phyloP scores from a whole-genome alignment of 2,113 vertebrate genomes.

The Archilochus colubris region DNA sequence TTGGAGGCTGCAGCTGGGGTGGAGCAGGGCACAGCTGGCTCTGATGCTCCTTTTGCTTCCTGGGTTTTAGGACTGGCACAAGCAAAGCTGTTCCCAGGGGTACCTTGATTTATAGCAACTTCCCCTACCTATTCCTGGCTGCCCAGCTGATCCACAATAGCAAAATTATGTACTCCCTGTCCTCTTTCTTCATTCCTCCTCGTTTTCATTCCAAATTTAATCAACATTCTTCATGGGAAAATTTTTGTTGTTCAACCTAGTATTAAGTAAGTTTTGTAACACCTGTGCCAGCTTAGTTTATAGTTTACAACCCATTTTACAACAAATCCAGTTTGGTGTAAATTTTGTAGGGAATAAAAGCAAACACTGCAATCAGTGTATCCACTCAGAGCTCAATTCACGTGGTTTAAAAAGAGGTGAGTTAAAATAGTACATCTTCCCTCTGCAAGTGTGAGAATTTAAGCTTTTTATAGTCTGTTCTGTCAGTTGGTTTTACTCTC shows the following conservation, averaged over 20 bases:
- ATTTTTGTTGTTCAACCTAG: not conserved
- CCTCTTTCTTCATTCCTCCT: not conserved
- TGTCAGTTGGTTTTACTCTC: not conserved
- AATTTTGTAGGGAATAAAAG: conserved; percentile 11
- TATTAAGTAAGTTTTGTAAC: conserved; percentile 4
- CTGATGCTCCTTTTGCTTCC: accelerated
- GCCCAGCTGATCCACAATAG: not conserved
- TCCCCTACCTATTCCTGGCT: not conserved
- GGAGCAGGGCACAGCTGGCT: not conserved
- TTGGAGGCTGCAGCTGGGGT: not conserved
- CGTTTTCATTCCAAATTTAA: conserved; percentile 8
- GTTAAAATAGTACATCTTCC: not conserved
- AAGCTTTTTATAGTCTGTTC: not conserved
- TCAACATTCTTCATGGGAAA: not conserved
- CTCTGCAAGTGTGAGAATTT: not conserved
- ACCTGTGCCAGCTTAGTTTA: not conserved
- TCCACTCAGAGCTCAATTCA: not conserved
- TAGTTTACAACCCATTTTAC: not conserved
- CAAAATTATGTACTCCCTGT: not conserved
- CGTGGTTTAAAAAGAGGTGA: not conserved
- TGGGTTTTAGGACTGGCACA: not conserved
- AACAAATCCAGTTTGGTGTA: not conserved
- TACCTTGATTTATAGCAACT: not conserved
- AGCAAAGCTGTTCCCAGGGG: not conserved
- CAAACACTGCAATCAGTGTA: not conserved